Percentiles rank a stretch among this genome's conserved stretches.
phyloP scores from a whole-genome alignment of 2,797 vertebrate species.

The Alectoris magna region DNA sequence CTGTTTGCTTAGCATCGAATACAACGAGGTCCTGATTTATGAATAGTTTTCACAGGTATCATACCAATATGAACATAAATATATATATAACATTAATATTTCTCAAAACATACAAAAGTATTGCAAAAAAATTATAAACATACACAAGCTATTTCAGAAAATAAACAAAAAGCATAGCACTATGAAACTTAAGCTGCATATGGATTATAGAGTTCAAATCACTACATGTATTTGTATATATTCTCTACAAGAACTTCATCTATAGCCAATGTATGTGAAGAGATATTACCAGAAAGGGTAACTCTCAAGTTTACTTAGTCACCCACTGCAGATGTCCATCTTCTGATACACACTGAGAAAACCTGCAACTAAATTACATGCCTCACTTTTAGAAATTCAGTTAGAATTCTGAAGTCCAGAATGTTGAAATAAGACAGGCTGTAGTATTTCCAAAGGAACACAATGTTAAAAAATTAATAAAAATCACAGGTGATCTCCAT shows the following conservation, averaged over 20 bases:
- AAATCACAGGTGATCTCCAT: not conserved
- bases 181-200: not conserved
- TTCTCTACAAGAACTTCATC: not conserved
- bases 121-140: not conserved
- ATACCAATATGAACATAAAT: not conserved
- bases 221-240: not conserved
- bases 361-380: not conserved
- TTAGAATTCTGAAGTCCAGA: not conserved
- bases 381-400: not conserved
- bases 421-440: rapidly evolving
- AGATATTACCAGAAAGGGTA: not conserved
- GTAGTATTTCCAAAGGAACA: not conserved
- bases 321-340: not conserved
- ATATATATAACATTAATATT: not conserved
- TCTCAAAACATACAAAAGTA: not conserved
- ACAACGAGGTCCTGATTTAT: not conserved
- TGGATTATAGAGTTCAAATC: not conserved
- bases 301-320: not conserved
- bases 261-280: not conserved
- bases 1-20: not conserved
- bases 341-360: not conserved
- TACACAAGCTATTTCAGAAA: not conserved
- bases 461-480: not conserved
- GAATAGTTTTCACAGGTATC: not conserved
- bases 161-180: not conserved